A percentile compares a stretch with the other conserved stretches of the same genome.
Evolutionary conservation across 2,888 invertebrate species (phyloP).

Genomic region (Incurvaria masculella): DNA sequence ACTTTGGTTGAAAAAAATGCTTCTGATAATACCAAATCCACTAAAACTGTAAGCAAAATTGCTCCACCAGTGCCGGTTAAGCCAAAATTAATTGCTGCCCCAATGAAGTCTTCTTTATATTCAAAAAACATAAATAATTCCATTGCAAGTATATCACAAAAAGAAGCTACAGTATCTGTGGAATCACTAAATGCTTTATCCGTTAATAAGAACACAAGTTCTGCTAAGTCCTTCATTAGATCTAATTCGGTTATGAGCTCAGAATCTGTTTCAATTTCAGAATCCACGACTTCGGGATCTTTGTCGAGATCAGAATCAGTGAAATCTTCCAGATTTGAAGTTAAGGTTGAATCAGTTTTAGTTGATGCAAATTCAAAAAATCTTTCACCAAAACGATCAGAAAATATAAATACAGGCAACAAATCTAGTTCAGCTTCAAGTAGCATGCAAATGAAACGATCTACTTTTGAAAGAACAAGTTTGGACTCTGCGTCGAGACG

Average conservation of each 20-base stretch:
- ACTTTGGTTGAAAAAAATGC: slow-evolving; percentile 6
- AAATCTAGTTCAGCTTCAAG: slow-evolving; percentile 26
- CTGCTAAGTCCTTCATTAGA: neutral
- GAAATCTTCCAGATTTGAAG: neutral
- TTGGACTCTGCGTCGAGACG: slow-evolving; percentile 46
- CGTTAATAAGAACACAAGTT: slow-evolving; percentile 29
- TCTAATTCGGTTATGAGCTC: neutral
- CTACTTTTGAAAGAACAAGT: slow-evolving; percentile 49
- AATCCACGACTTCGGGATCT: neutral
- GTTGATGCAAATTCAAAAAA: too few species aligned
- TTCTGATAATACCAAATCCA: slow-evolving; percentile 19
- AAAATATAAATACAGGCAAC: slow-evolving; percentile 10
- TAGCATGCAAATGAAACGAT: slow-evolving; percentile 42
- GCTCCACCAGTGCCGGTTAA: slow-evolving; percentile 67
- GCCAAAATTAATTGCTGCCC: slow-evolving; percentile 36
- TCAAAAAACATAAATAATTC: neutral
- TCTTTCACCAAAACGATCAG: neutral
- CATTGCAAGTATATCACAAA: neutral
- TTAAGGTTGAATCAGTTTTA: neutral
- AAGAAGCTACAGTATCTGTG: slow-evolving; percentile 27
- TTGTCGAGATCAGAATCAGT: neutral
- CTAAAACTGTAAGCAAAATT: slow-evolving; percentile 45
- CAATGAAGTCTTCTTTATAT: neutral
- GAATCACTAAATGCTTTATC: slow-evolving; percentile 32
- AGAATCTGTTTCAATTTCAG: neutral